phyloP scores from a whole-genome alignment of 2,113 vertebrate species.

The Perca schrenkii region DNA sequence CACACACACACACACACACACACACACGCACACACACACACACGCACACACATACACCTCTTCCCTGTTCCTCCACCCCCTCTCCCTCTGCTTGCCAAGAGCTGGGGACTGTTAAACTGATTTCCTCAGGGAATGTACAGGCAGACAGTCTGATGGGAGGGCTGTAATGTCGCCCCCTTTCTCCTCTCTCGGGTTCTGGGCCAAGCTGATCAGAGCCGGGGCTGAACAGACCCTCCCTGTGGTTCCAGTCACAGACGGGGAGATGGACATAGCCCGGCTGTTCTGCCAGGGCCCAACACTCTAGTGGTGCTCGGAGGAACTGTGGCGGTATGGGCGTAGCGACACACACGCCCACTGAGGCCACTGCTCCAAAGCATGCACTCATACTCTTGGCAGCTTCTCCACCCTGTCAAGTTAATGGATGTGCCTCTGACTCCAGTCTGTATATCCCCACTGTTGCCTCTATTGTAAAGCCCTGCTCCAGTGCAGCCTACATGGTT shows the following conservation, averaged over 20 bases:
- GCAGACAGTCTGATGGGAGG: conserved; percentile 81
- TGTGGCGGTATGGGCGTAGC: conserved; percentile 61
- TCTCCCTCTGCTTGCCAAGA: conserved; percentile 73
- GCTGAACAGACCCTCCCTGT: conserved; percentile 54
- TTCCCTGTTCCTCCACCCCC: conserved; percentile 65
- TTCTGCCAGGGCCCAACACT: conserved; percentile 63
- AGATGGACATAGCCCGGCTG: conserved; percentile 61
- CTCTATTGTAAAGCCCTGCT: conserved; percentile 76
- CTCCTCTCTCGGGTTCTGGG: conserved; percentile 55
- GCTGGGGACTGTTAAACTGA: conserved; percentile 84
- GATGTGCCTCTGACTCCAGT: conserved; percentile 79
- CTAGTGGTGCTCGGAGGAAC: conserved; percentile 60
- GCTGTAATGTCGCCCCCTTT: conserved; percentile 66
- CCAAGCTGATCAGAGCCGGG: conserved; percentile 56
- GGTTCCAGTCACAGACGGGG: conserved; percentile 57
- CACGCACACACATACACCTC: conserved; percentile 45
- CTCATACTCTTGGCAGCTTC: conserved; percentile 81
- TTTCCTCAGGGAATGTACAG: conserved; percentile 80
- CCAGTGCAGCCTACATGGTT: conserved; percentile 71
- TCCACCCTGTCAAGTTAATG: conserved; percentile 82
- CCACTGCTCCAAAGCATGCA: conserved; percentile 77
- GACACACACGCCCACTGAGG: conserved; percentile 71
- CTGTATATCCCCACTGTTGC: conserved; percentile 79
- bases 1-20: neutral
- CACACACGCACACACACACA: neutral